Percentiles rank a stretch among this genome's conserved stretches.
These are phyloP conservation scores for Caenorhabditis remanei DNA, from an alignment of 1,140 invertebrate species.

Conservation along the genomic window DNA sequence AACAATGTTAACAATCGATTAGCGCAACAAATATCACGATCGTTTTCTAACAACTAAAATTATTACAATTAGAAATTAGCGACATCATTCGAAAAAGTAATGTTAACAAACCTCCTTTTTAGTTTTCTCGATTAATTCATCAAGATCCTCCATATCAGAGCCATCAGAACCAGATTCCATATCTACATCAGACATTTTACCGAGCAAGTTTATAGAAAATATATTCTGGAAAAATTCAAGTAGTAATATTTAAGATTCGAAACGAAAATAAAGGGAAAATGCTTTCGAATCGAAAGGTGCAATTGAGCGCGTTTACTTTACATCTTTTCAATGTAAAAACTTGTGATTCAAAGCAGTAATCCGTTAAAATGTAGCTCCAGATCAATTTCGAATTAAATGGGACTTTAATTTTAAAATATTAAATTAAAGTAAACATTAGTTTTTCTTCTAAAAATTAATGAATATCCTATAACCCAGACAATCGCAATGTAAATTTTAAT, in stretches of 20 bases:
- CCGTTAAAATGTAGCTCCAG: too few relatives aligned
- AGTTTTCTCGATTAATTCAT: slow-evolving; percentile 1
- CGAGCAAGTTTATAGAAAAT: slow-evolving; percentile 81
- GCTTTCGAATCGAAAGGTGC: slow-evolving; percentile 78
- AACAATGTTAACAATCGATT: slow-evolving; percentile 16
- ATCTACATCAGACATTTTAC: slow-evolving; percentile 76
- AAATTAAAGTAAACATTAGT: too few relatives aligned
- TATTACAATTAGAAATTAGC: neutral
- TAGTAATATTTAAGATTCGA: neutral
- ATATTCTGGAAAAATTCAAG: neutral
- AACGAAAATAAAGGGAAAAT: neutral
- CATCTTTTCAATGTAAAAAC: too few relatives aligned
- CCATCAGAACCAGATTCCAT: slow-evolving; percentile 18
- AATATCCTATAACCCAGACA: too few relatives aligned
- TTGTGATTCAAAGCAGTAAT: too few relatives aligned
- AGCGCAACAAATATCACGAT: neutral
- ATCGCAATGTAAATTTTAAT: too few relatives aligned
- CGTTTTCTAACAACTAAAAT: slow-evolving; percentile 2
- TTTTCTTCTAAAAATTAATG: too few relatives aligned
- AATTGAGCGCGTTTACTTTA: slow-evolving; percentile 83
- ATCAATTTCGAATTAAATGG: too few relatives aligned
- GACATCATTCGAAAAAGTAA: neutral
- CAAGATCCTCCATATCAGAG: slow-evolving; percentile 19
- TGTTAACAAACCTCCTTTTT: neutral
- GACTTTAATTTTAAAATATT: too few relatives aligned